Evolutionary conservation across 2,888 invertebrate genomes (phyloP).

Genomic region (Nomada lathburiana): DNA sequence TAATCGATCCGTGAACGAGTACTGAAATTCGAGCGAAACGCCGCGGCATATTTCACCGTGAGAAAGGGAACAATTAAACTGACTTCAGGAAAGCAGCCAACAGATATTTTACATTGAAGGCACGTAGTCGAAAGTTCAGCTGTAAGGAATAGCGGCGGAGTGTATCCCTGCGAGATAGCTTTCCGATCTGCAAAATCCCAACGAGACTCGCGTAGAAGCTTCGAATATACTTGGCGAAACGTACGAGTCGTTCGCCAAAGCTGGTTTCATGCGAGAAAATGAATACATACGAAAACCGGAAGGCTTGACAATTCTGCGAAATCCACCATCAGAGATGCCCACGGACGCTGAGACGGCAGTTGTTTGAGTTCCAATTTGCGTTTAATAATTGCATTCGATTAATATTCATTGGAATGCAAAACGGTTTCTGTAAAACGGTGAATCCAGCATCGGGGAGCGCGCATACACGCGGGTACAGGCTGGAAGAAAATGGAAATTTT

Average conservation of each 20-base stretch:
- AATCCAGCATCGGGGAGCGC: constrained; percentile 50
- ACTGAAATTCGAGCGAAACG: not conserved
- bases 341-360: constrained; percentile 56
- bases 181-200: constrained; percentile 54
- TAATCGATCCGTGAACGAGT: not conserved
- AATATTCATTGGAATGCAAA: constrained; percentile 81
- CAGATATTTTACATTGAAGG: not conserved
- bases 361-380: constrained; percentile 79
- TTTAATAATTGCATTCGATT: constrained; percentile 80
- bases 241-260: constrained; percentile 40
- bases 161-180: not conserved
- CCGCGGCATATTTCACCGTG: not conserved
- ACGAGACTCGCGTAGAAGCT: constrained; percentile 35
- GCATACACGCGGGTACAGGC: not conserved
- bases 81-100: not conserved
- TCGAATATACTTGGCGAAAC: constrained; percentile 33
- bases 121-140: constrained; percentile 24
- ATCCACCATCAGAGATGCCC: constrained; percentile 31
- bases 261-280: constrained; percentile 38
- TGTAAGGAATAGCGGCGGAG: constrained; percentile 11
- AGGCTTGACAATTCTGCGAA: constrained; percentile 46
- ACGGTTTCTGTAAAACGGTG: constrained; percentile 70
- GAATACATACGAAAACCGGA: constrained; percentile 26
- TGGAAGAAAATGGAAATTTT: constrained; percentile 40
- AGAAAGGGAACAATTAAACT: not conserved